Evolutionary conservation across 2,888 invertebrate genomes (phyloP).

Genomic region (Bombylius discolor): DNA sequence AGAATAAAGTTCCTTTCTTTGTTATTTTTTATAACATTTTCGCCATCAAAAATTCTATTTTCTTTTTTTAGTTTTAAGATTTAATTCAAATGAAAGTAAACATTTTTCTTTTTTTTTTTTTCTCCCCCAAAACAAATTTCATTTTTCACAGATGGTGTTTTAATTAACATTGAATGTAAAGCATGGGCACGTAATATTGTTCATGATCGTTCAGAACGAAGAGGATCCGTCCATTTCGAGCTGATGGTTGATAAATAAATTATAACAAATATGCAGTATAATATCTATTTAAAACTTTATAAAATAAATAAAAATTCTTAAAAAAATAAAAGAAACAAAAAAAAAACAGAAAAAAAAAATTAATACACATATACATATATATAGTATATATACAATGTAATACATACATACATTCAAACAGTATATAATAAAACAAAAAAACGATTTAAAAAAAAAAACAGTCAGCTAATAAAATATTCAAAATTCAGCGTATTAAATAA

Average conservation of each 20-base stretch:
- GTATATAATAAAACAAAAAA: neutral
- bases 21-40: too few relatives aligned
- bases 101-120: neutral
- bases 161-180: constrained; percentile 88
- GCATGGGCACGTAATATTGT: constrained; percentile 83
- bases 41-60: too few relatives aligned
- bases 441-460: too few relatives aligned
- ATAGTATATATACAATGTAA: constrained; percentile 2
- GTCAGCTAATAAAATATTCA: too few relatives aligned
- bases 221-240: constrained; percentile 90
- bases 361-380: neutral
- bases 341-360: constrained; percentile 2
- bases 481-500: too few relatives aligned
- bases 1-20: too few relatives aligned
- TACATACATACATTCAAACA: constrained; percentile 2
- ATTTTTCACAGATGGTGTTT: constrained; percentile 54
- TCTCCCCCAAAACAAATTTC: neutral
- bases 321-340: constrained; percentile 6
- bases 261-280: constrained; percentile 10
- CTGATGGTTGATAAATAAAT: constrained; percentile 72
- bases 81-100: neutral
- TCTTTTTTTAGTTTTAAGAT: neutral
- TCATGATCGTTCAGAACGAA: constrained; percentile 77
- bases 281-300: neutral
- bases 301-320: constrained; percentile 12